Evolutionary conservation across 1,140 invertebrate genomes (phyloP).

Genomic region (Manduca sexta): DNA sequence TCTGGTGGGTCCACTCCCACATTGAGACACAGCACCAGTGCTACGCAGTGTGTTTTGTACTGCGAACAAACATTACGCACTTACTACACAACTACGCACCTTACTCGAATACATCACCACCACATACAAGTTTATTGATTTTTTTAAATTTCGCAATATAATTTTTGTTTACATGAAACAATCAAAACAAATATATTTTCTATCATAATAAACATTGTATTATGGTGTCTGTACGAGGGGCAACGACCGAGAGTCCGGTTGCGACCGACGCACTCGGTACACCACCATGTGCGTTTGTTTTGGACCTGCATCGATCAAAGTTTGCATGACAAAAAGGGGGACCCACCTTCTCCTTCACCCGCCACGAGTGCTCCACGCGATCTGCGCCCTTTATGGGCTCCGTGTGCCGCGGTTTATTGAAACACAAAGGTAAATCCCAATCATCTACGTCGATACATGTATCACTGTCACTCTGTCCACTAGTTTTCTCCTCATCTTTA

Average conservation of each 20-base stretch:
- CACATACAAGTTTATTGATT: too few species aligned
- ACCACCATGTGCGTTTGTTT: conserved; percentile 62
- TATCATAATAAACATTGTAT: neutral
- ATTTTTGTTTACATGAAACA: neutral
- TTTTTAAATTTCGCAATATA: too few species aligned
- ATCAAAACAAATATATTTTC: conserved; percentile 8
- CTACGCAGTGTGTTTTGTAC: conserved; percentile 99
- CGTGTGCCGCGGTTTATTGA: conserved; percentile 81
- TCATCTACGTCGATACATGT: conserved; percentile 83
- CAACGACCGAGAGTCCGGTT: conserved; percentile 2
- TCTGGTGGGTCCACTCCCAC: conserved; percentile 99
- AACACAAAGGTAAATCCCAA: conserved; percentile 79
- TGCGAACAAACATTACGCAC: conserved; percentile 55
- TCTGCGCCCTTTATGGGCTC: conserved; percentile 84
- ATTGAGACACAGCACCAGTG: conserved; percentile 97
- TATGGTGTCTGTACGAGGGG: neutral
- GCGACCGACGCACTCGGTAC: conserved; percentile 4
- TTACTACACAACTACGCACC: neutral
- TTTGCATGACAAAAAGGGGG: conserved; percentile 16
- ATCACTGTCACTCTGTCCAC: conserved; percentile 87
- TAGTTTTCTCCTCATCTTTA: conserved; percentile 72
- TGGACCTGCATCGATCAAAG: conserved; percentile 33
- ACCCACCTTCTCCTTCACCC: conserved; percentile 92
- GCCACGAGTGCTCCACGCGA: conserved; percentile 86
- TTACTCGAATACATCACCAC: too few species aligned